phyloP scores from a whole-genome alignment of 2,797 vertebrate genomes.

The Heteromormyrus szaboi region DNA sequence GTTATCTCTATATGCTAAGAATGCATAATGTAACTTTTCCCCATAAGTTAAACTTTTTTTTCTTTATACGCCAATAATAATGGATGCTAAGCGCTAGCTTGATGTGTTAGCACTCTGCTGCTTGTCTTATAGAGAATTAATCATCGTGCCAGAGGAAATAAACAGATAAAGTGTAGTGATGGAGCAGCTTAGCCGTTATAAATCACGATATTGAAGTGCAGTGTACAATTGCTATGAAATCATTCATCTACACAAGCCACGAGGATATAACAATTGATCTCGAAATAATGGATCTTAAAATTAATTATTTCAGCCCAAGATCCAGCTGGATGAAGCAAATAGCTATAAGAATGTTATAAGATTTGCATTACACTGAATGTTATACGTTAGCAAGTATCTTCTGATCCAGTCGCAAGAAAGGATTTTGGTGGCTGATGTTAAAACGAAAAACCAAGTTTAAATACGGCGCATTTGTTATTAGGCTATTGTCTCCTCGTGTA shows the following conservation, averaged over 20 bases:
- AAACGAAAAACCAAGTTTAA: neutral
- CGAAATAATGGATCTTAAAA: neutral
- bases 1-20: neutral
- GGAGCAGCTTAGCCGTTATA: neutral
- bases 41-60: neutral
- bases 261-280: conserved; percentile 3
- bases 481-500: neutral
- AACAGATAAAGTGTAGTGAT: neutral
- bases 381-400: neutral
- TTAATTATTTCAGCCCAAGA: neutral
- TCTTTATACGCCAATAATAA: neutral
- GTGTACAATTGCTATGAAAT: neutral
- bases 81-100: neutral
- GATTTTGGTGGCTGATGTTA: neutral
- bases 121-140: neutral
- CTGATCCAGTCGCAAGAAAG: neutral
- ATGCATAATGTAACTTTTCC: neutral
- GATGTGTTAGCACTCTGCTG: neutral
- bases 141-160: neutral
- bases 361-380: neutral
- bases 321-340: neutral
- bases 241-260: neutral
- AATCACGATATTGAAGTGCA: neutral
- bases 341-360: neutral
- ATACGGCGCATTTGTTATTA: neutral